These are phyloP conservation scores for Lepus townsendii DNA, from an alignment of 2,797 vertebrate species.

Conservation along the genomic window DNA sequence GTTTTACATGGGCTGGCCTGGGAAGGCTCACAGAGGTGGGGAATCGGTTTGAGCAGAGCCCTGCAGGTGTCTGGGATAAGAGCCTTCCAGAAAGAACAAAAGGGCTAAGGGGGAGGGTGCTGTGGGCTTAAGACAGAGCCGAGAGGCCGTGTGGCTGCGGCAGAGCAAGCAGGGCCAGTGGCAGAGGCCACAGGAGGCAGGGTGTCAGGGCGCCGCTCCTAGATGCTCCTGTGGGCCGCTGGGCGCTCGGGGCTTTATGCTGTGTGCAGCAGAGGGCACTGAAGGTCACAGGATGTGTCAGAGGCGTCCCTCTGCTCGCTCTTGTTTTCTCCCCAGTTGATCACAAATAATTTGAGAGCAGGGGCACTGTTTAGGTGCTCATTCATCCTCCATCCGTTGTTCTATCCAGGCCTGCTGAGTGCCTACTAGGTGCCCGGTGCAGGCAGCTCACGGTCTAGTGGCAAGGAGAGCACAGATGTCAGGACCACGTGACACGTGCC, in stretches of 20 bases:
- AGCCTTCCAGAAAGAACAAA: neutral
- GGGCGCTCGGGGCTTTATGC: neutral
- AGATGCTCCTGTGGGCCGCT: neutral
- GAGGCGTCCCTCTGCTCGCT: neutral
- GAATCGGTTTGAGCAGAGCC: neutral
- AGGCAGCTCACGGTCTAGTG: neutral
- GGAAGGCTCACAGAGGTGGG: neutral
- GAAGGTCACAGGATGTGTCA: neutral
- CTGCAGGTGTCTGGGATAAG: neutral
- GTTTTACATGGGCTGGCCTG: neutral
- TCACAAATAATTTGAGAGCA: neutral
- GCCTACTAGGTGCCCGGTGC: neutral
- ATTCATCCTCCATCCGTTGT: neutral
- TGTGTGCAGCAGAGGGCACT: neutral
- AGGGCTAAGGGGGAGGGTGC: neutral
- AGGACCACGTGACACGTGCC: neutral
- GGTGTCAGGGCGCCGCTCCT: neutral
- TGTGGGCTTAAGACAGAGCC: neutral
- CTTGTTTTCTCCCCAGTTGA: neutral
- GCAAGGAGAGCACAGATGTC: neutral
- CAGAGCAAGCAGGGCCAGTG: neutral
- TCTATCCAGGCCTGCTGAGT: neutral
- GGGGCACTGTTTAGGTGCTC: neutral
- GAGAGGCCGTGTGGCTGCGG: neutral
- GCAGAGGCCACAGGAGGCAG: neutral